Percentiles rank a stretch among this genome's conserved stretches.
Conservation (phyloP, 2,797 vertebrate species). For the Bothrops alternatus region DNA sequence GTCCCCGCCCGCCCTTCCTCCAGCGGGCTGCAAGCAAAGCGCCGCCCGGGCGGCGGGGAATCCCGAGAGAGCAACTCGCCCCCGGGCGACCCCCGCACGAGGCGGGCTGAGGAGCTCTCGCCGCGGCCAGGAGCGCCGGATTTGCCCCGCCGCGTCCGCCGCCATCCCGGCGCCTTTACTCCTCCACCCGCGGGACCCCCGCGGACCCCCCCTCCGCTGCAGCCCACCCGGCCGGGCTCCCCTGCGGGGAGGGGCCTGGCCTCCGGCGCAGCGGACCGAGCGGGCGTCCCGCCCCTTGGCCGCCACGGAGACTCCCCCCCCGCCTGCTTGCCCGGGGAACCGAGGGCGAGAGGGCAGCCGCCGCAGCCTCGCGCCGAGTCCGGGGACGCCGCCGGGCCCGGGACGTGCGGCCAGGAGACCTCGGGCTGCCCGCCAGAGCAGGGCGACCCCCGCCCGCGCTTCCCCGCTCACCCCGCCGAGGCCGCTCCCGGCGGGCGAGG, state of each 20-base stretch:
- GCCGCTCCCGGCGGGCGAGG: conserved; percentile 35
- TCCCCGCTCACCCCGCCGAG: not conserved
- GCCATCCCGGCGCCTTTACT: too few species aligned
- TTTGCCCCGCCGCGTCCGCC: too few species aligned
- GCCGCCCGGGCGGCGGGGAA: not conserved
- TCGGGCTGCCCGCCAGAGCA: not conserved
- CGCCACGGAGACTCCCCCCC: not conserved
- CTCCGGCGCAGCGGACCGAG: not conserved
- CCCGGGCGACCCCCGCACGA: not conserved
- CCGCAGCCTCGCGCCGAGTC: not conserved
- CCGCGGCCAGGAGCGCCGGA: not conserved
- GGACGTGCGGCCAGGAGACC: rapidly evolving
- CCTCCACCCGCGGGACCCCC: not conserved
- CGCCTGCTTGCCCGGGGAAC: not conserved
- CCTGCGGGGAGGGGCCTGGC: not conserved
- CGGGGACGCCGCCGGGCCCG: too few species aligned
- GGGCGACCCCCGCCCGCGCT: not conserved
- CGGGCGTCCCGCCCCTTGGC: not conserved
- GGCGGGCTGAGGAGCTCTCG: not conserved
- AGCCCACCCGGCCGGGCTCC: not conserved
- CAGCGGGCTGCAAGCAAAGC: not conserved
- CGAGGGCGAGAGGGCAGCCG: not conserved
- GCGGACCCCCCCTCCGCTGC: not conserved
- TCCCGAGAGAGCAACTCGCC: not conserved
- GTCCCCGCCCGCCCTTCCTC: not conserved